phyloP scores from a whole-genome alignment of 2,888 invertebrate species.

The Tachina lurida region DNA sequence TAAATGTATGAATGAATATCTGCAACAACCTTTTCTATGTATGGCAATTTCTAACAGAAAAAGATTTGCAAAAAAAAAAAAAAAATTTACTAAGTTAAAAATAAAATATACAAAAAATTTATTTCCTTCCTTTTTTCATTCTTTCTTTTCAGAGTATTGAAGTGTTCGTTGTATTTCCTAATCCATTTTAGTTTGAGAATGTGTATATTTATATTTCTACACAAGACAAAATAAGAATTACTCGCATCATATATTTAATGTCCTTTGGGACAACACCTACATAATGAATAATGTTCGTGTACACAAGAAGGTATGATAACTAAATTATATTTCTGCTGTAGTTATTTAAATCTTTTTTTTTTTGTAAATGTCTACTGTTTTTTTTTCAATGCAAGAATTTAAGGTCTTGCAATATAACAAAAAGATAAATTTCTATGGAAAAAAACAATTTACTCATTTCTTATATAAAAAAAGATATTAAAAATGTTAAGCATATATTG shows the following conservation, averaged over 20 bases:
- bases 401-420: background rate
- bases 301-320: slow-evolving; percentile 40
- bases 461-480: too few relatives aligned
- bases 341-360: slow-evolving; percentile 40
- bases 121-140: slow-evolving; percentile 21
- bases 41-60: background rate
- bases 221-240: slow-evolving; percentile 25
- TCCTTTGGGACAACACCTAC: slow-evolving; percentile 64
- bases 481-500: too few relatives aligned
- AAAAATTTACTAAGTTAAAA: background rate
- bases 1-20: background rate
- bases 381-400: background rate
- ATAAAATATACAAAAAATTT: slow-evolving; percentile 38
- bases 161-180: background rate
- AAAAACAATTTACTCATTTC: too few relatives aligned
- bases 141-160: slow-evolving; percentile 54
- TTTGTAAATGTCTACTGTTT: background rate
- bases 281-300: slow-evolving; percentile 2
- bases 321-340: slow-evolving; percentile 73
- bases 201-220: slow-evolving; percentile 2
- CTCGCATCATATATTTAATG: slow-evolving; percentile 36
- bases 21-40: slow-evolving; percentile 19
- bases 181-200: slow-evolving; percentile 16
- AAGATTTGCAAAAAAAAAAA: background rate
- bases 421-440: background rate